Evolutionary conservation across 2,113 vertebrate species (phyloP).

Genomic region (Neotoma lepida): DNA sequence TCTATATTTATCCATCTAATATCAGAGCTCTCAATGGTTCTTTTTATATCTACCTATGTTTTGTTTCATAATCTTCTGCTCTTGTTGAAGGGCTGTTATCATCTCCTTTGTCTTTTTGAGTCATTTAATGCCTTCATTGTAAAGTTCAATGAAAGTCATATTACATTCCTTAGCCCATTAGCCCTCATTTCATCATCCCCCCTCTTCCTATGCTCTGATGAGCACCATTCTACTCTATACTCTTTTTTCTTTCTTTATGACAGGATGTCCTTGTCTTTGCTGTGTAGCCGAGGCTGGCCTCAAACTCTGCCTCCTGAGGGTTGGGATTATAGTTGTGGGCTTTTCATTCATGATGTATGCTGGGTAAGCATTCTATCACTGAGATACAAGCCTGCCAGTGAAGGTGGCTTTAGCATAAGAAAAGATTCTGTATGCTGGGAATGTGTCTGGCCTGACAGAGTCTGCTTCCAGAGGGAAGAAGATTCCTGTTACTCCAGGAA

Average conservation of each 20-base stretch:
- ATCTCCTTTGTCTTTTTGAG: neutral
- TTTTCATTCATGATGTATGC: neutral
- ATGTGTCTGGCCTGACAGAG: neutral
- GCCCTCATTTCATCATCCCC: neutral
- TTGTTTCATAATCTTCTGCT: neutral
- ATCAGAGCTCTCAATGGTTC: neutral
- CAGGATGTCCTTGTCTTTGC: neutral
- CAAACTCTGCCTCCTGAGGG: neutral
- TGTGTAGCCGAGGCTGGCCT: too few relatives aligned
- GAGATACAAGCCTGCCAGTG: neutral
- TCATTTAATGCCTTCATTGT: neutral
- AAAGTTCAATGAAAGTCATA: too few relatives aligned
- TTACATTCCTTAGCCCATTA: neutral
- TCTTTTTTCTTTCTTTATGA: neutral
- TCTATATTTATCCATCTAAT: neutral
- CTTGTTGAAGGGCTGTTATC: neutral
- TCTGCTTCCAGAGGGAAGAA: neutral
- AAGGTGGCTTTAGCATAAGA: neutral
- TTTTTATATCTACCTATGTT: neutral
- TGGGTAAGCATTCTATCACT: neutral
- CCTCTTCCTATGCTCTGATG: neutral
- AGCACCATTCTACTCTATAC: neutral
- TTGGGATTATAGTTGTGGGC: neutral
- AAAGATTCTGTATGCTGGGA: neutral
- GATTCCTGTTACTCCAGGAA: neutral